These are phyloP conservation scores for Ypsolopha sequella DNA, from an alignment of 2,888 invertebrate species.

Conservation along the genomic window DNA sequence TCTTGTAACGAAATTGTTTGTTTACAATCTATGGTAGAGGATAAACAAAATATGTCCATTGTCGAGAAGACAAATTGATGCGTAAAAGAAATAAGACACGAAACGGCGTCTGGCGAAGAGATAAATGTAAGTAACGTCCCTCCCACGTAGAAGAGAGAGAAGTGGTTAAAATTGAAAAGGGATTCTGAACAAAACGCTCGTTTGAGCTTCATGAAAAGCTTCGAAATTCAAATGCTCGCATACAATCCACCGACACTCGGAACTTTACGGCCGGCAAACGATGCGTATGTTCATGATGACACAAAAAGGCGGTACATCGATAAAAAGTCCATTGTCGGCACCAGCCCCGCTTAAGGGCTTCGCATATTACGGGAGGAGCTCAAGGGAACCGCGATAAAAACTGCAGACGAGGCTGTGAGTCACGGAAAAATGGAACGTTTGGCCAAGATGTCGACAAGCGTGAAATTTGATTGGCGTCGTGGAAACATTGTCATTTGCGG, in stretches of 20 bases:
- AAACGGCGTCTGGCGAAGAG: slow-evolving; percentile 4
- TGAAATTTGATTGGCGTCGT: slow-evolving; percentile 44
- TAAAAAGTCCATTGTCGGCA: slow-evolving; percentile 59
- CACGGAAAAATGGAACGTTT: slow-evolving; percentile 32
- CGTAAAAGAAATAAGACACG: slow-evolving; percentile 6
- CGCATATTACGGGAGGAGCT: slow-evolving; percentile 49
- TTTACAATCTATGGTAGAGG: slow-evolving; percentile 7
- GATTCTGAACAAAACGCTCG: slow-evolving; percentile 12
- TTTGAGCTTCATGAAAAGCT: slow-evolving; percentile 27
- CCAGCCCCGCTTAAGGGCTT: slow-evolving; percentile 23
- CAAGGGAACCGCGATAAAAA: slow-evolving; percentile 51
- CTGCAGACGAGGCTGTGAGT: slow-evolving; percentile 30
- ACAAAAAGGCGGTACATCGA: slow-evolving; percentile 43
- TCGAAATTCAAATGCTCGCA: slow-evolving; percentile 31
- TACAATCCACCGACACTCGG: slow-evolving; percentile 25
- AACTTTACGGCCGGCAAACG: slow-evolving; percentile 51
- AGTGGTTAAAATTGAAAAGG: slow-evolving; percentile 23
- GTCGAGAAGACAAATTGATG: slow-evolving; percentile 6
- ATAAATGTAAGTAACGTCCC: slow-evolving; percentile 1
- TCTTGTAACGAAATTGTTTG: slow-evolving; percentile 18
- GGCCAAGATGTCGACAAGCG: slow-evolving; percentile 32
- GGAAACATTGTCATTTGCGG: slow-evolving; percentile 20
- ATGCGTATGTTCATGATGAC: slow-evolving; percentile 41
- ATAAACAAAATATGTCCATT: slow-evolving; percentile 8
- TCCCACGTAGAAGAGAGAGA: background rate